Evolutionary conservation across 2,888 invertebrate genomes (phyloP), one percentile per base, ranked within the genome.

Genomic region (Himalopsyche kuldschensis): DNA sequence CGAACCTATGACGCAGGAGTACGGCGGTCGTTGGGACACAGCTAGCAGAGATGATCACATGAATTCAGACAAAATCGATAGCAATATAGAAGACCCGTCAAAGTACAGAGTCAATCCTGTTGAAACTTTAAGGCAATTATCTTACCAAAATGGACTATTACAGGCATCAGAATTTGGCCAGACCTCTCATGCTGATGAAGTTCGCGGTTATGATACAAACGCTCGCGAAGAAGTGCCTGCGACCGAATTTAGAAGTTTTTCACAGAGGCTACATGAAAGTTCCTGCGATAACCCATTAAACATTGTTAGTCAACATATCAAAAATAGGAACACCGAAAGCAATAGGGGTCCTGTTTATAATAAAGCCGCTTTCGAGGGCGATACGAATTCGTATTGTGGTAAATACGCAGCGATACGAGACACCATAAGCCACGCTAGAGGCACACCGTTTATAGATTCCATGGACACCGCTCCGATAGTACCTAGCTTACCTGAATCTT

Each of bases 231-330:
- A 55, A 20, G 31, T 32, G 8, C 47, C 75, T 10, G 69, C n/a
- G 2, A 27, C 69, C 2, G 20, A 30, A 8, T 27, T 27, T 69
- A 69, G 27, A 69, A 63, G 24, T 63, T 11, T 24, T 63, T 63
- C 24, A 6, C 77, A 69, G 31, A 79, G 77, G 10, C 78, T 80
- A n/a, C 83, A 83, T 35, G 20, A 24, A 76, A 80, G 78, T 55
- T 82, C 82, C 17, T 79, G 32, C n/a, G 79, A 84, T 20, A 84
- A 84, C 41, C 84, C 81, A 17, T 82, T 84, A 32, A 82, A 63
- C 24, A 78, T 35, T 3, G 80, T 55, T 3, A 84, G 81, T 15
- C 78, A 84, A 15, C 76, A 84, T 63, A 84, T 84, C n/a, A 75
- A 77, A 77, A 79, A 78, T 27, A 82, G 84, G 24, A 78, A 46